Base-by-base conservation (phyloP, 1,140 invertebrate species). In the Anthonomus grandis region DNA sequence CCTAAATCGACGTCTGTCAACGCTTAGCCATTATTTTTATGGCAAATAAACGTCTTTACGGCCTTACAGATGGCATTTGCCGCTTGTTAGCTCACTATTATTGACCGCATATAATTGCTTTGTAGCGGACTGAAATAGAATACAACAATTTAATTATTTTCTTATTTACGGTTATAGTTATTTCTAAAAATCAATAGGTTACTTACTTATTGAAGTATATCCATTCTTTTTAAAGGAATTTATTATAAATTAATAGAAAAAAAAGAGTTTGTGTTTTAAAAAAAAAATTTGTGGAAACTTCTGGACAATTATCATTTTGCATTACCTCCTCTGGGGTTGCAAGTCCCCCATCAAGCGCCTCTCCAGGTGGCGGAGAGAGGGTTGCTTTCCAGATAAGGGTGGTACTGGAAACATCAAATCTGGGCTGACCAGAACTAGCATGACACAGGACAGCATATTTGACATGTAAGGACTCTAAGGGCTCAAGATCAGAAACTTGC, bases 1-100 rank as follows among this genome's bases (percentile, higher is more conserved):
- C 31, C 31, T 50, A 50, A 50, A 50, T 50, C 23, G 23, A 50
- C 21, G 36, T 50, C 48, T 50, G 25, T 50, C 48, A 38, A 6
- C 48, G 31, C 22, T n/a, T 18, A 50, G 25, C 36, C 34, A 50
- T 49, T 49, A 49, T 50, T 50, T 50, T 50, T 50, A 50, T 38
- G 48, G 34, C 31, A 21, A 50, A 50, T 50, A 50, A 50, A 50
- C 48, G 31, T 50, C 48, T 50, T 50, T 38, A 50, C 48, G 34
- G 25, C 31, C 25, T 21, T 36, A 21, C 44, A n/a, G n/a, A n/a
- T n/a, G n/a, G 48, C 31, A 50, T 50, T 50, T 50, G 48, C 48
- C 36, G 48, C 25, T 50, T 50, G 48, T 50, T 50, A 50, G 31
- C 48, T 12, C 31, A 50, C 31, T n/a, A n/a, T n/a, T 50, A 50